Percentiles rank a stretch among this genome's conserved stretches.
These are phyloP conservation scores for Leptosomus discolor DNA, from an alignment of 2,113 vertebrate genomes.

Conservation along the genomic window DNA sequence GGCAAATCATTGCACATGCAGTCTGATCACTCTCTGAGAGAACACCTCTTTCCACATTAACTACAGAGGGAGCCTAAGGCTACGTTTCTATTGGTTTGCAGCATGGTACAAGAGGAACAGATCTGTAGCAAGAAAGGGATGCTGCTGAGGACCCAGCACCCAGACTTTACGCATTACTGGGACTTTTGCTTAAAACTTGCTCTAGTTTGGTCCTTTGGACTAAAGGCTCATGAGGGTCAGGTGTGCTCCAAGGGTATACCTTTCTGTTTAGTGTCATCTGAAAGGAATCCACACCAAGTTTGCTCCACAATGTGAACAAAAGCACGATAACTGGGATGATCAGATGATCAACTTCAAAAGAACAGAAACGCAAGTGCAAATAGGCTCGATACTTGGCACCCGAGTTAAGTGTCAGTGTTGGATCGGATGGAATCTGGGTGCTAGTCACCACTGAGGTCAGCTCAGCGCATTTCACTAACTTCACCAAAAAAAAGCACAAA, in stretches of 20 bases:
- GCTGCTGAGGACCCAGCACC: neutral
- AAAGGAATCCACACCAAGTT: neutral
- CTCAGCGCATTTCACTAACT: neutral
- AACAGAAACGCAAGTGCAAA: neutral
- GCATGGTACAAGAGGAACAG: neutral
- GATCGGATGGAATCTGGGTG: neutral
- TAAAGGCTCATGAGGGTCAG: neutral
- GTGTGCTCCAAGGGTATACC: neutral
- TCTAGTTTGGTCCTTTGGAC: neutral
- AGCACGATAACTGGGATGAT: neutral
- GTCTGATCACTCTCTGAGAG: neutral
- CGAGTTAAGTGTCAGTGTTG: neutral
- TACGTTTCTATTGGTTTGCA: neutral
- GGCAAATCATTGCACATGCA: neutral
- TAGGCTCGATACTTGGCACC: neutral
- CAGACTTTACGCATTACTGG: neutral
- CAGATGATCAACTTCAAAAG: neutral
- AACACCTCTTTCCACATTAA: neutral
- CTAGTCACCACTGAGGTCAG: neutral
- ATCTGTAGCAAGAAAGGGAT: neutral
- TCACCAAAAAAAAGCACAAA: neutral
- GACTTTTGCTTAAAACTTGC: neutral
- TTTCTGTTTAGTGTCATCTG: neutral
- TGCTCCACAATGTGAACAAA: neutral
- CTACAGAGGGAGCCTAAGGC: neutral